Evolutionary conservation across 1,140 invertebrate species (phyloP).

Genomic region (Galleria mellonella): DNA sequence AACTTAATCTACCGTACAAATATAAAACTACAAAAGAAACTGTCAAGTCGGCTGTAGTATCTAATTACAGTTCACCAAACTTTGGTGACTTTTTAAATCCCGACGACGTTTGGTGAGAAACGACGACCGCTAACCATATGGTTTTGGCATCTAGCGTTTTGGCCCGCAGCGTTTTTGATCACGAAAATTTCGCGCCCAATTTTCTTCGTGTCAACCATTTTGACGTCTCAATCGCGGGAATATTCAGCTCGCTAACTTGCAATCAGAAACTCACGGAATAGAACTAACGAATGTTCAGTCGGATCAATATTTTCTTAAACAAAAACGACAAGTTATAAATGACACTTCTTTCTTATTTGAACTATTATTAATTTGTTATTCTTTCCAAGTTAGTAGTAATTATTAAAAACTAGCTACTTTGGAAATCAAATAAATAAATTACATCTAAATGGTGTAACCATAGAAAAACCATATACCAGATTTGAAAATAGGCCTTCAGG

Average conservation of each 20-base stretch:
- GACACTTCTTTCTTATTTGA: no score
- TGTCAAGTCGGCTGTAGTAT: slow-evolving; percentile 1
- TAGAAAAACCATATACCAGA: no score
- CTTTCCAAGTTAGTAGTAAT: no score
- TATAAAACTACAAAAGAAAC: slow-evolving; percentile 2
- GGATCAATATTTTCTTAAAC: no score
- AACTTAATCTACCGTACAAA: no score
- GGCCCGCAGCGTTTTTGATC: slow-evolving; percentile 28
- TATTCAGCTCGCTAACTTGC: not conserved
- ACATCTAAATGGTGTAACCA: no score
- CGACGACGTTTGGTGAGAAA: slow-evolving; percentile 41
- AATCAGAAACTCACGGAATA: not conserved
- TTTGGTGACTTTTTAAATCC: slow-evolving; percentile 23
- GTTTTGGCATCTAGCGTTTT: slow-evolving; percentile 26
- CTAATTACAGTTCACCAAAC: slow-evolving; percentile 26
- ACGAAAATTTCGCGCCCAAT: slow-evolving; percentile 54
- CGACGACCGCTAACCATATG: slow-evolving; percentile 36
- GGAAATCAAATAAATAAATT: no score
- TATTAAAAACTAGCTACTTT: no score
- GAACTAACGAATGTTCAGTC: no score
- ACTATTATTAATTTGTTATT: no score
- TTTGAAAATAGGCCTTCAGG: no score
- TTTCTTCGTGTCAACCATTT: slow-evolving; percentile 44
- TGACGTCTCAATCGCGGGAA: slow-evolving; percentile 46
- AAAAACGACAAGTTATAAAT: no score